Base-by-base conservation (phyloP, 2,113 vertebrate species). In the Cryptotis parvus region DNA sequence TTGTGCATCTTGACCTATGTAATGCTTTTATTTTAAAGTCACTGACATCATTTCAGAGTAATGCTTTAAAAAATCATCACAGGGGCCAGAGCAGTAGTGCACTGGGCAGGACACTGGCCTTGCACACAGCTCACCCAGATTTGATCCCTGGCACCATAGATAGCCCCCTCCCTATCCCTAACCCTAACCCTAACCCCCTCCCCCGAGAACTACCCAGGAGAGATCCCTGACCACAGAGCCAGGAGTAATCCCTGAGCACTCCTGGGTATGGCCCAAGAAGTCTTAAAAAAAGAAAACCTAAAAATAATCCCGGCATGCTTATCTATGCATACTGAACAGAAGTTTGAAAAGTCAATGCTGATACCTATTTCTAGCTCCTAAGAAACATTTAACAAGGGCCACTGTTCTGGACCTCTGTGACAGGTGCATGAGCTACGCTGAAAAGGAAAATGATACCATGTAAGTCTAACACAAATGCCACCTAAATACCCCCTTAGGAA, bases 401-500 rank as follows among this genome's bases (percentile, higher is more conserved):
- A 58, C 20, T 7, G 22, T 58, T 18, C 6, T 6, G 6, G 22
- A 24, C 18, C 55, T 84, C 49, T 66, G 15, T 68, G 0, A 4
- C 61, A 80, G 79, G 18, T 49, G 77, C 22, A 72, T 87, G 52
- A 86, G 11, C 0, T 87, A 52, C 68, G 55, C 76, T 86, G 18
- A 22, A 33, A 66, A 43, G 74, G 69, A 65, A 83, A 94, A 79
- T 29, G 72, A 16, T 52, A n/a, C 73, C 33, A 77, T 92, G 37
- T 72, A 80, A 55, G 65, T 35, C 63, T 35, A 55, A 52, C 0
- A 1, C 27, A 39, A 29, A 15, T 45, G 9, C 39, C 95, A 73
- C 69, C 66, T 93, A 72, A 35, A 81, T 88, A 3, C 66, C 52
- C 49, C 33, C 90, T 85, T 76, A 41, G 88, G 88, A 52, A 89